These are phyloP conservation scores for Drosophila borealis DNA, from an alignment of 2,888 invertebrate species.

Conservation along the genomic window DNA sequence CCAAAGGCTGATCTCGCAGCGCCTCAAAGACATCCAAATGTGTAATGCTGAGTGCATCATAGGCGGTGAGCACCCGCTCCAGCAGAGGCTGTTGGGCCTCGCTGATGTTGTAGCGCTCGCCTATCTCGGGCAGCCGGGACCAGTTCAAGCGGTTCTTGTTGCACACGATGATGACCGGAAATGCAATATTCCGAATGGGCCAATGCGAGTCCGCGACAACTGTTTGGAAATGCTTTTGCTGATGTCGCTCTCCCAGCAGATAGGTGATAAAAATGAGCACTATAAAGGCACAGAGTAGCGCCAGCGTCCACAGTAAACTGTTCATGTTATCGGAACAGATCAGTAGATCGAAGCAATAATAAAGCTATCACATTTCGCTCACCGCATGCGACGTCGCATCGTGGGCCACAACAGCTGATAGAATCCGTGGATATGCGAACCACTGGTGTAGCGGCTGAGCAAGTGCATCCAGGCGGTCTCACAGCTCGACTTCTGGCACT, in stretches of 20 bases:
- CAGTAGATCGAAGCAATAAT: neutral
- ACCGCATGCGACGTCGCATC: conserved; percentile 65
- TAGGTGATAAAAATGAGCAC: conserved; percentile 71
- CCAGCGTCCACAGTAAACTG: conserved; percentile 75
- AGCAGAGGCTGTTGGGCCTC: conserved; percentile 56
- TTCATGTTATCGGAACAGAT: neutral
- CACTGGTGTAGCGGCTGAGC: conserved; percentile 36
- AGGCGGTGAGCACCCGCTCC: conserved; percentile 61
- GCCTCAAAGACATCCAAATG: conserved; percentile 64
- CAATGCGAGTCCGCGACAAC: conserved; percentile 76
- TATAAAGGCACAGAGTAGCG: conserved; percentile 62
- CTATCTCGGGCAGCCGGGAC: conserved; percentile 73
- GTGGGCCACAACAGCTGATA: conserved; percentile 61
- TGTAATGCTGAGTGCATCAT: conserved; percentile 74
- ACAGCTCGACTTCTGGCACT: neutral
- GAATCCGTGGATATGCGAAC: conserved; percentile 67
- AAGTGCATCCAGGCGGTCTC: conserved; percentile 48
- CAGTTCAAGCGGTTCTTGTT: conserved; percentile 83
- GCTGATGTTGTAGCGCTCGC: conserved; percentile 56
- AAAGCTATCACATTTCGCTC: conserved; percentile 14
- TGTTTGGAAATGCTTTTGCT: conserved; percentile 74
- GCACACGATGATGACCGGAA: conserved; percentile 83
- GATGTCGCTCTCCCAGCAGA: conserved; percentile 70
- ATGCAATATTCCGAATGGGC: conserved; percentile 79
- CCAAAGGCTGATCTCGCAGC: conserved; percentile 35